phyloP scores from a whole-genome alignment of 2,888 invertebrate genomes.

The Pristionchus exspectatus region DNA sequence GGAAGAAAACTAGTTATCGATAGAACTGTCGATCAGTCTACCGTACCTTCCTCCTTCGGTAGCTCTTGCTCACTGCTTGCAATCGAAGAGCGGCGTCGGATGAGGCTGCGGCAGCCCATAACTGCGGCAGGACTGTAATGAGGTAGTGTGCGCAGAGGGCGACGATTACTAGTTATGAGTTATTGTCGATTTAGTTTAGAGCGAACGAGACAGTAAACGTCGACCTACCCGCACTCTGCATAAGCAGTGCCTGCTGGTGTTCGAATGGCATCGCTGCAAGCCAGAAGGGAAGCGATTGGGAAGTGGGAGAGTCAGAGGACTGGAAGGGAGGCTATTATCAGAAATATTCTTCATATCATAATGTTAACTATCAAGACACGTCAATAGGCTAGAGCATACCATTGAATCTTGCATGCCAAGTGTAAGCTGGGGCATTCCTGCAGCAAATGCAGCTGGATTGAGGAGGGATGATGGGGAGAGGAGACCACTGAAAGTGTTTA shows the following conservation, averaged over 20 bases:
- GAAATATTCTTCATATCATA: neutral
- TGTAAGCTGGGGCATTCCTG: neutral
- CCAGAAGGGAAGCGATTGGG: conserved; percentile 55
- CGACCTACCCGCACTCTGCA: conserved; percentile 52
- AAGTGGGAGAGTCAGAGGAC: neutral
- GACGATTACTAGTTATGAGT: neutral
- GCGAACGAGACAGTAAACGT: neutral
- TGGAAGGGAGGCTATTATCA: neutral
- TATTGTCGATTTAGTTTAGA: neutral
- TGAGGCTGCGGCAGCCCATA: conserved; percentile 62
- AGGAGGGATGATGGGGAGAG: conserved; percentile 14
- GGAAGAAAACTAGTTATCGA: neutral
- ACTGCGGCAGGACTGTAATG: conserved; percentile 63
- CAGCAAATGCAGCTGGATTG: conserved; percentile 36
- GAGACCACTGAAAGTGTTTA: neutral
- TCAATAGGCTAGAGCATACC: neutral
- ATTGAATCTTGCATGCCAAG: neutral
- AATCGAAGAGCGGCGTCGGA: conserved; percentile 65
- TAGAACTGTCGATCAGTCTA: neutral
- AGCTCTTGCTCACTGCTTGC: conserved; percentile 86
- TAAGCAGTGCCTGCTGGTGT: conserved; percentile 34
- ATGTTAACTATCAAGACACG: neutral
- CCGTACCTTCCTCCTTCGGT: conserved; percentile 82
- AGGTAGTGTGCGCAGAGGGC: neutral
- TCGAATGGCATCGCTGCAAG: conserved; percentile 55